Evolutionary conservation across 1,140 invertebrate species (phyloP), one percentile per base, ranked within the genome.

Genomic region (Reticulitermes speratus): DNA sequence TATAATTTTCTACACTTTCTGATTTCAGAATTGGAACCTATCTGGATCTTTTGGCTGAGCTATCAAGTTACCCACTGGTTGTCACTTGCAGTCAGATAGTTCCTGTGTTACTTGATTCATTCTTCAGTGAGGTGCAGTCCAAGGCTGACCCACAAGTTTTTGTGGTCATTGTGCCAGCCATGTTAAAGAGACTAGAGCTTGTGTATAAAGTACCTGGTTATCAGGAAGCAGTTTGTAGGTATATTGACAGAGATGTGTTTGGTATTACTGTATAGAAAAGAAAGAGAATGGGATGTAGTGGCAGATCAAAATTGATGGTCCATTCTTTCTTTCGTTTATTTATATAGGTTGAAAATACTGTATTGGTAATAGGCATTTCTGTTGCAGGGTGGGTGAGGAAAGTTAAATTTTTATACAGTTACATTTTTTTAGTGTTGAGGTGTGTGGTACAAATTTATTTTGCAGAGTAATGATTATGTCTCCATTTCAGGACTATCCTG

Each of bases 141-240:
- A 75, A 48, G 44, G 16, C n/a, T 44, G 87, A 87, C 14, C n/a
- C 52, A 21, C 84, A 82, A n/a, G 48, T 86, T 59, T n/a, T 48
- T 48, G 81, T 75, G 23, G 69, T 45, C 23, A 38, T 87, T n/a
- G 23, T 87, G 14, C 81, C 44, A 32, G 84, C 84, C 30, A 84
- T 87, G 82, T 48, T 87, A n/a, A 44, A 86, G 59, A 52, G 85
- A 30, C 48, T 87, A 38, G 23, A 44, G 12, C 44, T 86, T 38
- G 32, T 87, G 7, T 87, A 86, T 84, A 32, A 38, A n/a, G 87
- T 86, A 19, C 85, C 87, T 16, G 69, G 85, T 9, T 87, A 87
- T 65, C 44, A 55, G 21, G 75, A 44, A 19, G 69, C 87, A 30
- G 32, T 87, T 21, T 45, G 81, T 65, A 87, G 81, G 87, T 87